phyloP scores from a whole-genome alignment of 1,140 invertebrate genomes.

The Anadara kagoshimensis region DNA sequence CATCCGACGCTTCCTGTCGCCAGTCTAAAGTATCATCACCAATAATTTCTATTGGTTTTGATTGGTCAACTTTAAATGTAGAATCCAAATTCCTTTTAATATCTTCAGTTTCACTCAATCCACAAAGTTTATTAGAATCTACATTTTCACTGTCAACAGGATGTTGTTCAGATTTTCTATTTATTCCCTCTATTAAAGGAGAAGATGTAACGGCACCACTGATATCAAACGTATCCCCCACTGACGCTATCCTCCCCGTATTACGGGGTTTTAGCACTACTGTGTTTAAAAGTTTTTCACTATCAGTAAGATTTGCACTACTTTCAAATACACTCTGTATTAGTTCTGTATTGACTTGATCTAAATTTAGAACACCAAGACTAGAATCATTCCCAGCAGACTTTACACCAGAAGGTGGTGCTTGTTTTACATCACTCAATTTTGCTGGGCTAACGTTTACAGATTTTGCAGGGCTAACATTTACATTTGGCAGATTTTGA shows the following conservation, averaged over 20 bases:
- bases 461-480: too few species aligned
- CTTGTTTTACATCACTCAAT: slow-evolving; percentile 6
- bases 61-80: slow-evolving; percentile 22
- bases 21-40: slow-evolving; percentile 37
- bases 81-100: slow-evolving; percentile 27
- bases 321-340: slow-evolving; percentile 17
- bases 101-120: not conserved
- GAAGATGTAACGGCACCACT: slow-evolving; percentile 45
- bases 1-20: slow-evolving; percentile 40
- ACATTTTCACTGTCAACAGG: not conserved
- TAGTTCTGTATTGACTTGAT: slow-evolving; percentile 37
- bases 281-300: slow-evolving; percentile 34
- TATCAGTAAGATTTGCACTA: slow-evolving; percentile 34
- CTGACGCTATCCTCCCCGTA: slow-evolving; percentile 27
- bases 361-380: slow-evolving; percentile 47
- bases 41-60: slow-evolving; percentile 21
- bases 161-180: not conserved
- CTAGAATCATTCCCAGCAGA: slow-evolving; percentile 33
- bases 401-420: slow-evolving; percentile 5
- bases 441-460: not conserved
- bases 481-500: slow-evolving; percentile 16
- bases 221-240: slow-evolving; percentile 41
- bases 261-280: slow-evolving; percentile 14
- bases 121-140: too few species aligned
- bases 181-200: slow-evolving; percentile 26